Evolutionary conservation across 2,888 invertebrate species (phyloP), one percentile per base, ranked within the genome.

Genomic region (Luffia ferchaultella): DNA sequence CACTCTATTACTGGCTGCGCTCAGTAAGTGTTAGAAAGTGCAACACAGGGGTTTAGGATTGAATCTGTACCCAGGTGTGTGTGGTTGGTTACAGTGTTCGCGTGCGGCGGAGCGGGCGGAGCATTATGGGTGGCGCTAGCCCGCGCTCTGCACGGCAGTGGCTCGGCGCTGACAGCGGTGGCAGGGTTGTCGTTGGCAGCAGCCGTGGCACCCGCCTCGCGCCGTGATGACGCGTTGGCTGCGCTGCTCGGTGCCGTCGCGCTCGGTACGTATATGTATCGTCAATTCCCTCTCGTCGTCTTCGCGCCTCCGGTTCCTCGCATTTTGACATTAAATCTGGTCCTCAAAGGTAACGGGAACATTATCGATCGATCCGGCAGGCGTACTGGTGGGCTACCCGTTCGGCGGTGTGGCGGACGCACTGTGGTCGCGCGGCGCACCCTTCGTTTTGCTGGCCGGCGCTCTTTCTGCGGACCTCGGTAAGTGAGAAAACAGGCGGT

Each of bases 381-480:
- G 82, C 2, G 82, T 82, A 49, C 55, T 82, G 55, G 79, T 80
- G 53, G 82, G 82, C 2, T 82, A 82, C 54, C 79, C 80, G 20
- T 70, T 78, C 53, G 82, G 82, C 1, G 79, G 80, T 16, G 65
- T 67, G 1, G 69, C 79, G 3, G 65, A 65, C 55, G 66, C 69
- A 20, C 58, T 75, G 43, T 73, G 77, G 76, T 69, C 63, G 12
- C 68, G 67, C 2, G 68, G 66, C 1, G 68, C 73, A 1, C 77
- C 80, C 2, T 82, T 82, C 58, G 63, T 76, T 49, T 57, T 78
- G 3, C 61, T 78, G 3, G 68, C 73, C 2, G 60, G 58, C 0
- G 69, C 70, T 1, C 60, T 80, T 12, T 49, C 72, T 12, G 53
- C 61, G 0, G 60, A 76, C 53, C 62, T 80, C 2, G 70, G 80